These are phyloP conservation scores for Prionailurus viverrinus DNA, from an alignment of 2,113 vertebrate genomes.

Conservation along the genomic window DNA sequence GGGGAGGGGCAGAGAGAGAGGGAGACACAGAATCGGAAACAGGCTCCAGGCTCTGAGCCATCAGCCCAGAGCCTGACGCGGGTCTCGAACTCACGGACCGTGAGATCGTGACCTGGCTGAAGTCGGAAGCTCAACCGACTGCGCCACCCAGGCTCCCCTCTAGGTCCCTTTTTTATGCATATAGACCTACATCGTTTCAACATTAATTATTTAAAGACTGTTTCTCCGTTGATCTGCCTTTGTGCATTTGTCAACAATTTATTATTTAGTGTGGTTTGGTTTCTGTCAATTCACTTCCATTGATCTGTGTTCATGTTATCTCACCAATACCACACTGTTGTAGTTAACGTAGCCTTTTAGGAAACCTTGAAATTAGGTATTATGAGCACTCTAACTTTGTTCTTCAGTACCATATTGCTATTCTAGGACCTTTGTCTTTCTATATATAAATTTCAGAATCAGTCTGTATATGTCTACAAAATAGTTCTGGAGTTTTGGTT, in stretches of 20 bases:
- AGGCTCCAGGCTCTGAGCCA: too few relatives aligned
- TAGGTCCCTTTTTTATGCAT: neutral
- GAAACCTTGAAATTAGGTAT: constrained; percentile 4
- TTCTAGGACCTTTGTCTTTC: neutral
- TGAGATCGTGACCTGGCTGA: too few relatives aligned
- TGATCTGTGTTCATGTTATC: neutral
- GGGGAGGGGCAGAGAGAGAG: too few relatives aligned
- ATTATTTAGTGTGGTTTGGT: neutral
- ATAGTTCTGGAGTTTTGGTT: neutral
- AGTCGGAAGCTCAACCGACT: too few relatives aligned
- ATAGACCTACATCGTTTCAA: neutral
- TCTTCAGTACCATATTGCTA: neutral
- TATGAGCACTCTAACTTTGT: neutral
- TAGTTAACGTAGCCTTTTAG: neutral
- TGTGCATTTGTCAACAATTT: neutral
- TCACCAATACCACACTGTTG: neutral
- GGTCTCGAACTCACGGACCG: too few relatives aligned
- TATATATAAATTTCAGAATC: neutral
- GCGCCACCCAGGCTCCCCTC: neutral
- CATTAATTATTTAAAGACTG: neutral
- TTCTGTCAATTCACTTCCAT: neutral
- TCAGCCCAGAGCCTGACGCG: too few relatives aligned
- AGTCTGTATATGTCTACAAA: neutral
- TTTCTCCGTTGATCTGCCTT: neutral
- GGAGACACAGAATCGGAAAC: too few relatives aligned